Percentiles rank a stretch among this genome's conserved stretches.
Evolutionary conservation across 1,140 invertebrate genomes (phyloP).

Genomic region (Zeugodacus cucurbitae): DNA sequence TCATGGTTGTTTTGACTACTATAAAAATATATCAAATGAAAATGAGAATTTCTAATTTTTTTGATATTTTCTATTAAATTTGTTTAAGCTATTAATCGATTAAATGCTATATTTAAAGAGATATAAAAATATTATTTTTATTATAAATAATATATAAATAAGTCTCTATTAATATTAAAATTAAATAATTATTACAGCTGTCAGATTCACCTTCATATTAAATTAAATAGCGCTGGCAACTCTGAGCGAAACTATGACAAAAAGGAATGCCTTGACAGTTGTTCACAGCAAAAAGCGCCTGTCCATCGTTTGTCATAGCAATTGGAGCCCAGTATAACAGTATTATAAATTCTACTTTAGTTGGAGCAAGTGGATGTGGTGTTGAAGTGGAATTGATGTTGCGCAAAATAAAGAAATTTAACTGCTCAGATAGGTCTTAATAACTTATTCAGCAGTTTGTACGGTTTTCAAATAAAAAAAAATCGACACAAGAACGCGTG

Average conservation of each 20-base stretch:
- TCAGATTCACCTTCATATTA: neutral
- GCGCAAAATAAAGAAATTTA: neutral
- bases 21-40: no score
- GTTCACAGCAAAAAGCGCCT: neutral
- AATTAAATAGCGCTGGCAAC: neutral
- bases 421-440: neutral
- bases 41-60: no score
- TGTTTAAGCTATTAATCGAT: no score
- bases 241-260: neutral
- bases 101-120: no score
- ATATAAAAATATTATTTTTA: no score
- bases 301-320: neutral
- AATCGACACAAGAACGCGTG: neutral
- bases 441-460: neutral
- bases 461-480: neutral
- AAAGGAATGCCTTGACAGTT: neutral
- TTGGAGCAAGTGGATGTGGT: constrained; percentile 8
- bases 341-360: neutral
- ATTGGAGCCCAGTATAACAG: neutral
- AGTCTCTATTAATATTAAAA: no score
- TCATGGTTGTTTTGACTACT: no score
- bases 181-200: no score
- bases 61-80: no score
- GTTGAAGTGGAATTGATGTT: neutral
- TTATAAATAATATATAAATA: no score